Evolutionary conservation across 2,113 vertebrate genomes (phyloP), one percentile per base, ranked within the genome.

Genomic region (human): DNA sequence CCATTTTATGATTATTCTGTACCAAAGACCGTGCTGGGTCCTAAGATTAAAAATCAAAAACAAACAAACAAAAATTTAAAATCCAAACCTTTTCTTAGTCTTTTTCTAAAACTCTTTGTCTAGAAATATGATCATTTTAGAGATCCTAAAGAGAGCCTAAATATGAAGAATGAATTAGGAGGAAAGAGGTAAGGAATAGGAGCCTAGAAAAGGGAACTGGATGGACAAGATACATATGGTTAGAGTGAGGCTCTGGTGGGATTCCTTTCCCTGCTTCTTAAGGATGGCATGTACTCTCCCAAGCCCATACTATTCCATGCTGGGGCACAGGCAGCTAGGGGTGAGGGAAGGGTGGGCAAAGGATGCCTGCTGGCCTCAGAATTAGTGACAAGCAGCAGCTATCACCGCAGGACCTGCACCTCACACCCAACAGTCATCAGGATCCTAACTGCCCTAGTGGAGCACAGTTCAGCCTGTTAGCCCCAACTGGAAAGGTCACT

Each of bases 331-430:
- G 40, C 20, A 72, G 30, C 80, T 10, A 14, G 8, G 22, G 43
- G 10, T 0, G 30, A 40, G 2, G 78, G 14, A 5, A 45, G 16
- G 17, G 1, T 35, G 4, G 5, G 5, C 16, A 13, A 3, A 40
- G 10, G 12, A 23, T 22, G 23, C 6, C 4, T 81, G 18, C 35
- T 22, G 30, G n/a, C 1, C 89, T 55, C 57, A 93, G 3, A 30
- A 11, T 50, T 50, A 32, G 40, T n/a, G 3, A 86, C 40, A 25
- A 59, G 7, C 12, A 5, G 5, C 7, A n/a, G 10, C 40, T 16
- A 32, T 59, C 8, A 10, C 27, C 55, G 20, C 2, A 7, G 61
- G 30, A n/a, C 5, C 80, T 79, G 35, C 3, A 43, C 14, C 38
- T 61, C n/a, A 64, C 43, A 43, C 48, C 38, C 11, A 25, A n/a